These are phyloP conservation scores for Apotomis capreana DNA, from an alignment of 2,888 invertebrate genomes.

Conservation along the genomic window DNA sequence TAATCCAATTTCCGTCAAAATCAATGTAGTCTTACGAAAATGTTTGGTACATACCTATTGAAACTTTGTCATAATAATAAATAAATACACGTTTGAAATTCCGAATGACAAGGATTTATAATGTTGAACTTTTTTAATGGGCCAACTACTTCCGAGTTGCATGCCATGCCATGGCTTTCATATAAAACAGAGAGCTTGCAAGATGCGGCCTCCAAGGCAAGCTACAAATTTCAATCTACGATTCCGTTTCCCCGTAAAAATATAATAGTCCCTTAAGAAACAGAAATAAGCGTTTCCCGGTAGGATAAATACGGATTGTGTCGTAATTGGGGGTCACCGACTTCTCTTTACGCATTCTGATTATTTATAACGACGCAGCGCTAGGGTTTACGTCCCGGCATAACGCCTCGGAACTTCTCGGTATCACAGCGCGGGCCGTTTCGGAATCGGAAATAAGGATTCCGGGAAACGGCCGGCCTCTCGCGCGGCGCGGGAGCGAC, in stretches of 20 bases:
- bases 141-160: background rate
- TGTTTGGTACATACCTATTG: too few relatives aligned
- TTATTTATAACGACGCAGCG: conserved; percentile 71
- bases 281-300: conserved; percentile 50
- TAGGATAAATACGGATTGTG: conserved; percentile 53
- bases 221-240: background rate
- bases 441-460: conserved; percentile 81
- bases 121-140: too few relatives aligned
- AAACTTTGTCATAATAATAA: too few relatives aligned
- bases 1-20: too few relatives aligned
- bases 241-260: conserved; percentile 30
- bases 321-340: conserved; percentile 71
- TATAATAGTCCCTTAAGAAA: conserved; percentile 40
- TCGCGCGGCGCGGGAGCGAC: conserved; percentile 54
- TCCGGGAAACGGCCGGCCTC: conserved; percentile 76
- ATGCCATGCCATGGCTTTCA: background rate
- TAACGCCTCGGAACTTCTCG: conserved; percentile 76
- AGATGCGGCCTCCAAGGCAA: background rate
- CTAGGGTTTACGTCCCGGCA: conserved; percentile 65
- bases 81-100: too few relatives aligned
- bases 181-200: background rate
- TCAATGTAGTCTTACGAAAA: too few relatives aligned
- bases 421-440: conserved; percentile 75
- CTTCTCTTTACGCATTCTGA: conserved; percentile 72
- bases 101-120: too few relatives aligned